Conservation (phyloP, 2,797 vertebrate species). For the Synanceia verrucosa region DNA sequence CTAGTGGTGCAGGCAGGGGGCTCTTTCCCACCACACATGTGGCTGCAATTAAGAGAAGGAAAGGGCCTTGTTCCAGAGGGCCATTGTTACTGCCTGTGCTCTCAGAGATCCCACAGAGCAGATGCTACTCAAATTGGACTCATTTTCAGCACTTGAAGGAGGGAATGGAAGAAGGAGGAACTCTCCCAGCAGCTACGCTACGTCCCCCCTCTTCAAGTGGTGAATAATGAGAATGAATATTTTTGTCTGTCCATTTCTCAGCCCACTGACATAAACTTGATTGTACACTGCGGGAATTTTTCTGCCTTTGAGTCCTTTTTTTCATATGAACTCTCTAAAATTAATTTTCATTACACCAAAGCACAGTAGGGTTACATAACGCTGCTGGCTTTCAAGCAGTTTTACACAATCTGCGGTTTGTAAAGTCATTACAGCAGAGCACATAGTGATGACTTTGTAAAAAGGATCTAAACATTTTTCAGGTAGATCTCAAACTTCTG, state of each 20-base stretch:
- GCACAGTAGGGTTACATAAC: conserved; percentile 19
- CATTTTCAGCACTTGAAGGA: conserved; percentile 62
- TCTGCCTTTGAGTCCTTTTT: conserved; percentile 13
- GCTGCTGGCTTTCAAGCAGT: conserved; percentile 13
- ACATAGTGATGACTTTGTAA: conserved; percentile 8
- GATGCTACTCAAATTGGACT: conserved; percentile 76
- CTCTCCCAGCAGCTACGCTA: conserved; percentile 42
- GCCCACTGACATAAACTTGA: conserved; percentile 37
- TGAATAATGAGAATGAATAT: conserved; percentile 63
- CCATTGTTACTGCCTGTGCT: conserved; percentile 69
- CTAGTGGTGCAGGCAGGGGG: conserved; percentile 74
- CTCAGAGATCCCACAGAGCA: conserved; percentile 75
- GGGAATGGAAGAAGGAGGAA: conserved; percentile 50
- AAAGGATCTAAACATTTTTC: conserved; percentile 3
- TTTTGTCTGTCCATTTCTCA: conserved; percentile 58
- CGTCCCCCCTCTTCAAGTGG: conserved; percentile 53
- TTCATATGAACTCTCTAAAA: conserved; percentile 18
- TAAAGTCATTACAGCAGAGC: conserved; percentile 12
- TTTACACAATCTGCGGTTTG: neutral
- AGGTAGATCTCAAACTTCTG: conserved; percentile 7
- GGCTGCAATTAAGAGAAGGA: conserved; percentile 78
- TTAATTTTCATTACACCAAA: conserved; percentile 31
- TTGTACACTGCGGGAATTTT: conserved; percentile 24
- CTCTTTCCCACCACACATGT: conserved; percentile 74
- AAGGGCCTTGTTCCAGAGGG: conserved; percentile 75